Percentiles rank a stretch among this genome's conserved stretches.
phyloP scores from a whole-genome alignment of 2,888 invertebrate genomes.

The Pandemis cinnamomeana region DNA sequence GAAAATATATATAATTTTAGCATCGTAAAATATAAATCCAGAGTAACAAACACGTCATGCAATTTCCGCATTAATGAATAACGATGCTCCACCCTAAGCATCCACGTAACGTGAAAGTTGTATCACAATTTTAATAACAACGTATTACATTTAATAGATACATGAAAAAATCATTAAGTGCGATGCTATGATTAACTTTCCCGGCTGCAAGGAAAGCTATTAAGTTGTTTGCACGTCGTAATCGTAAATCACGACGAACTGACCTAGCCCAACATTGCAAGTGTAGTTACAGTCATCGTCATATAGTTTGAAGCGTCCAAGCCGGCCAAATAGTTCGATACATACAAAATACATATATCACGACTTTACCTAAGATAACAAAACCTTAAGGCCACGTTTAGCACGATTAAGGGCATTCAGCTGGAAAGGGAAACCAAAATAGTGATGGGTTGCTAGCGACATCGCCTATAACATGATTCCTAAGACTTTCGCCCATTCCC shows the following conservation, averaged over 20 bases:
- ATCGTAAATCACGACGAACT: constrained; percentile 27
- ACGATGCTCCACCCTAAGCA: background rate
- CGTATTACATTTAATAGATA: constrained; percentile 12
- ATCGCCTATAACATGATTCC: no score
- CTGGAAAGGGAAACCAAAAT: no score
- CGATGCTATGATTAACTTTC: constrained; percentile 27
- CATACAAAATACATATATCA: no score
- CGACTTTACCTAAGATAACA: no score
- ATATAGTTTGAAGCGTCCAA: no score
- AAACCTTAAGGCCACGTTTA: no score
- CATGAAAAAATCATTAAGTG: constrained; percentile 15
- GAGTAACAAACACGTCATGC: background rate
- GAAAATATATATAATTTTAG: no score
- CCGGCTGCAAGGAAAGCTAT: constrained; percentile 34
- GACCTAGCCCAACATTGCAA: constrained; percentile 14
- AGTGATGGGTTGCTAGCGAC: no score
- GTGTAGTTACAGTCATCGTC: background rate
- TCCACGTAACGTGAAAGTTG: constrained; percentile 4
- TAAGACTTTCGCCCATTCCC: no score
- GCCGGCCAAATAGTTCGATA: no score
- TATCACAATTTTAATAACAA: constrained; percentile 10
- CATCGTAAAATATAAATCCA: no score
- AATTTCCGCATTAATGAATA: background rate
- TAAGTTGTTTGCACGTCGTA: constrained; percentile 38
- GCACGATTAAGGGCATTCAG: no score